A percentile compares a stretch with the other conserved stretches of the same genome.
phyloP scores from a whole-genome alignment of 2,113 vertebrate genomes.

The Mohoua ochrocephala region DNA sequence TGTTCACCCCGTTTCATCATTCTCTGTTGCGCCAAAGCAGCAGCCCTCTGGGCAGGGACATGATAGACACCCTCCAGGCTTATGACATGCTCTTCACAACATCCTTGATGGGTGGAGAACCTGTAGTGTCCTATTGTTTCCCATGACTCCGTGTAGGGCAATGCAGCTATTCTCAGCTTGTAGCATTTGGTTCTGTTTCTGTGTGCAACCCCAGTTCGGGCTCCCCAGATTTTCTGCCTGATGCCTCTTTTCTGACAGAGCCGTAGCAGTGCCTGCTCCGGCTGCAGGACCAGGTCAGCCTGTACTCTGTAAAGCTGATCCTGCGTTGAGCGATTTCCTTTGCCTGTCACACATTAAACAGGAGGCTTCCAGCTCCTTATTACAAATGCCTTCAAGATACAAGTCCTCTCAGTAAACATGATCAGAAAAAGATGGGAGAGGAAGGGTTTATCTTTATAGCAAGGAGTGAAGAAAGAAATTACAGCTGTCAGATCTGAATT shows the following conservation, averaged over 20 bases:
- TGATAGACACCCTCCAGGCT: background rate
- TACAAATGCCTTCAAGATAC: background rate
- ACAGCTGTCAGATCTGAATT: background rate
- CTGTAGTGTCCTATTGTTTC: background rate
- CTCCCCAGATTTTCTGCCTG: background rate
- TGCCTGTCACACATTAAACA: background rate
- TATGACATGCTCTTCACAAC: background rate
- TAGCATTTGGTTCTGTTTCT: background rate
- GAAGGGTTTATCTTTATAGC: background rate
- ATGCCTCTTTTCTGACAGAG: background rate
- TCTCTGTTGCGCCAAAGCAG: background rate
- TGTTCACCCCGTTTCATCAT: background rate
- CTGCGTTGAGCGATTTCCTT: background rate
- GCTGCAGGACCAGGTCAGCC: background rate
- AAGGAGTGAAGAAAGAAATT: background rate
- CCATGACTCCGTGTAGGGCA: accelerated
- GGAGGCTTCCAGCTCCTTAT: background rate
- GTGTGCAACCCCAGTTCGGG: background rate
- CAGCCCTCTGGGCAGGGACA: background rate
- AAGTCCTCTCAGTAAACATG: background rate
- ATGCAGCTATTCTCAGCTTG: background rate
- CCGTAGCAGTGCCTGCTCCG: accelerated
- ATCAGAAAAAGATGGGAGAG: background rate
- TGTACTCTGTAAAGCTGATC: background rate
- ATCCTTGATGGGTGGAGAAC: background rate